Conservation (phyloP, 2,113 vertebrate species). For the Phycodurus eques region DNA sequence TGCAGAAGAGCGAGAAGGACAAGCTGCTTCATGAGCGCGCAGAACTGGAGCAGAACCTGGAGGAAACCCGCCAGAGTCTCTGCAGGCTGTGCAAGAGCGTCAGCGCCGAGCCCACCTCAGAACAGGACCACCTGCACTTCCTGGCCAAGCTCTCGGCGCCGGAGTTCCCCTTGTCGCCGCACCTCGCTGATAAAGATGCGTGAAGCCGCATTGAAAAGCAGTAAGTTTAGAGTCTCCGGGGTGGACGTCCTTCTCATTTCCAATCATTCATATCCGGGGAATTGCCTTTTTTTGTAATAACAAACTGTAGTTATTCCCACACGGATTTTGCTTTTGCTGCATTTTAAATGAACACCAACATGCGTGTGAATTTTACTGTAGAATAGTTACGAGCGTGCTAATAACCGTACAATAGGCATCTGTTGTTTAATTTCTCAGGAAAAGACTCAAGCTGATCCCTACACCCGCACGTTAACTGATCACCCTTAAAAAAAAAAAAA, state of each 20-base stretch:
- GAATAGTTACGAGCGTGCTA: not conserved
- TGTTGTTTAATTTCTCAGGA: slow-evolving; percentile 2
- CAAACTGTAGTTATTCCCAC: not conserved
- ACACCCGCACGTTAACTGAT: not conserved
- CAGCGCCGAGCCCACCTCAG: slow-evolving; percentile 78
- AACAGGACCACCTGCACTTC: slow-evolving; percentile 83
- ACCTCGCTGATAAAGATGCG: slow-evolving; percentile 29
- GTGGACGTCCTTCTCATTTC: not conserved
- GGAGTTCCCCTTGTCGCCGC: slow-evolving; percentile 71
- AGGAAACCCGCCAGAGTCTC: slow-evolving; percentile 85
- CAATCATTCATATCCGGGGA: not conserved
- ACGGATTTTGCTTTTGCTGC: not conserved
- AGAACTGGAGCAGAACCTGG: slow-evolving; percentile 83
- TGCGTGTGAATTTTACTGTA: not conserved
- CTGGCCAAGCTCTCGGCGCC: slow-evolving; percentile 83
- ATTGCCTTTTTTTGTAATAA: not conserved
- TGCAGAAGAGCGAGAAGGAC: slow-evolving; percentile 85
- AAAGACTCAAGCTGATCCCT: not conserved
- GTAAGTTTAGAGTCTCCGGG: slow-evolving; percentile 38
- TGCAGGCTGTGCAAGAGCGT: slow-evolving; percentile 84
- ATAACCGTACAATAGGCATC: not conserved
- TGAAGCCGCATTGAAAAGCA: slow-evolving; percentile 37
- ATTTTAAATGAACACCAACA: not conserved
- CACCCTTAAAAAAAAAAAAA: not conserved
- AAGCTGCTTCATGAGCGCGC: slow-evolving; percentile 83